phyloP scores from a whole-genome alignment of 2,888 invertebrate species.

The Cataglyphis albicans region DNA sequence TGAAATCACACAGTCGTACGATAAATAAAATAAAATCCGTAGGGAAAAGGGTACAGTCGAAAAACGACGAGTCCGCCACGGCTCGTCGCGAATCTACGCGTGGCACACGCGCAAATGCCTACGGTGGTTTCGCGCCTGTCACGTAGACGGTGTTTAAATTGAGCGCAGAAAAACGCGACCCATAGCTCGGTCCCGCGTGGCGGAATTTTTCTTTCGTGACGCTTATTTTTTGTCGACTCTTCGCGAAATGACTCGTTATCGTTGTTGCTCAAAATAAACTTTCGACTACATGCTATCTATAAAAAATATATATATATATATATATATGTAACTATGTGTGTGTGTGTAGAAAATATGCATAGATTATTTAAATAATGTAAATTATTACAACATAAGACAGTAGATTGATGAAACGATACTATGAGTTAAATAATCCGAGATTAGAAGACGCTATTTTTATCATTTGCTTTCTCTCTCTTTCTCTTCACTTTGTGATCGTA shows the following conservation, averaged over 20 bases:
- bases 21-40: conserved; percentile 78
- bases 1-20: conserved; percentile 55
- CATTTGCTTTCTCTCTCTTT: neutral
- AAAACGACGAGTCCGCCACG: conserved; percentile 43
- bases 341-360: neutral
- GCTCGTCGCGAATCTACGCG: conserved; percentile 58
- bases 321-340: neutral
- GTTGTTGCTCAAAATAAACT: conserved; percentile 34
- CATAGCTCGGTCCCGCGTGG: conserved; percentile 6
- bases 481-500: neutral
- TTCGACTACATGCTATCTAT: neutral
- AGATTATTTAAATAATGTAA: neutral
- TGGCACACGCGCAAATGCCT: conserved; percentile 49
- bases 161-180: conserved; percentile 70
- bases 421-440: neutral
- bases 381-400: neutral
- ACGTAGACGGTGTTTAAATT: conserved; percentile 73
- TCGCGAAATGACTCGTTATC: conserved; percentile 50
- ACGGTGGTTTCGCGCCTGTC: conserved; percentile 57
- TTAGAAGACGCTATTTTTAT: neutral
- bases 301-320: neutral
- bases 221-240: conserved; percentile 36
- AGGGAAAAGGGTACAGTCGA: conserved; percentile 20
- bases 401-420: neutral
- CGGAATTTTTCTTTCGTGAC: conserved; percentile 43